A percentile compares a stretch with the other conserved stretches of the same genome.
Evolutionary conservation across 2,113 vertebrate species (phyloP).

Genomic region (Pelobates fuscus): DNA sequence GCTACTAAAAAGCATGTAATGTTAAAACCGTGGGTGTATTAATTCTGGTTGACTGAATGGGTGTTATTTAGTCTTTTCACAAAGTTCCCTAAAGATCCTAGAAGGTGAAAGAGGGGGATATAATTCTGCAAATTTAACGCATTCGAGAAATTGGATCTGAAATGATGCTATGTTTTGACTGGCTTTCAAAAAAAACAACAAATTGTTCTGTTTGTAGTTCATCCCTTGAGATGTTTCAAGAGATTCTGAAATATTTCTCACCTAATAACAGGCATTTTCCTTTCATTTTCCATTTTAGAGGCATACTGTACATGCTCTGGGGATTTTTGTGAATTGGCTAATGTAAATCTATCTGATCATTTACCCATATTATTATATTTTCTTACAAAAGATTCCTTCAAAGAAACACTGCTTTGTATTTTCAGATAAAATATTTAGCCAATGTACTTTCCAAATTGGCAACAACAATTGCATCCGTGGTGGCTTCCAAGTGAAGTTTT

Average conservation of each 20-base stretch:
- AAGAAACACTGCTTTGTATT: background rate
- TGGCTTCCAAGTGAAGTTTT: background rate
- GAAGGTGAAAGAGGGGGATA: no score
- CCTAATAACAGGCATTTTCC: slow-evolving; percentile 28
- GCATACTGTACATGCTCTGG: slow-evolving; percentile 43
- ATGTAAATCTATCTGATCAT: slow-evolving; percentile 54
- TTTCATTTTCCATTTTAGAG: slow-evolving; percentile 42
- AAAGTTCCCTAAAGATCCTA: no score
- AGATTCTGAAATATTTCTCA: slow-evolving; percentile 58
- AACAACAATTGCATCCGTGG: background rate
- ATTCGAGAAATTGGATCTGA: slow-evolving; percentile 15
- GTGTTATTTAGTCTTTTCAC: no score
- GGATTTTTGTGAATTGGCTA: slow-evolving; percentile 48
- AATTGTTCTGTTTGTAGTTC: slow-evolving; percentile 56
- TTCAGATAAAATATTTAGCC: background rate
- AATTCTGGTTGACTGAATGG: slow-evolving; percentile 1
- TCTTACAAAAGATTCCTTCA: background rate
- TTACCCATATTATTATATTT: no score
- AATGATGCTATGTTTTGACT: slow-evolving; percentile 60
- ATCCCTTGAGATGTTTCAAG: slow-evolving; percentile 60
- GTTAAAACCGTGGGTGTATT: slow-evolving; percentile 14
- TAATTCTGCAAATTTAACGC: slow-evolving; percentile 3
- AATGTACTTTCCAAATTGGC: background rate
- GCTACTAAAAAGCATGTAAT: background rate
- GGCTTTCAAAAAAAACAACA: slow-evolving; percentile 63